phyloP scores from a whole-genome alignment of 2,888 invertebrate genomes.

The Opisthograptis luteolata region DNA sequence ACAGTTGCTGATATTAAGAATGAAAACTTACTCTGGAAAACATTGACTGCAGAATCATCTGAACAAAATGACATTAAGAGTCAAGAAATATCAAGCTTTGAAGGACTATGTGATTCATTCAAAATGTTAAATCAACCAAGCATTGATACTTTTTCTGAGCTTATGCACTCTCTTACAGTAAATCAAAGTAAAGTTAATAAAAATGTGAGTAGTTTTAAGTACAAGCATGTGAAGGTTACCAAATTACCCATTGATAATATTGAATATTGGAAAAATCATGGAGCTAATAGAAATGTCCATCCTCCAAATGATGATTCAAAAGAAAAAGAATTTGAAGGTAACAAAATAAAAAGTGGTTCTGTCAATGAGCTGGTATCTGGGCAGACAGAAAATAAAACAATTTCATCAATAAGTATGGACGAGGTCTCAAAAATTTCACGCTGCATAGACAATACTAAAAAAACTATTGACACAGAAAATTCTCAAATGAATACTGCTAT shows the following conservation, averaged over 20 bases:
- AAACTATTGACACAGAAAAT: too few species aligned
- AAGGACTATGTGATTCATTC: constrained; percentile 49
- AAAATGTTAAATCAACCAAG: constrained; percentile 31
- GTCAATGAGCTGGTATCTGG: not conserved
- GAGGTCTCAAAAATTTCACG: not conserved
- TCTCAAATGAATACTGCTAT: too few species aligned
- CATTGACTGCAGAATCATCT: constrained; percentile 35
- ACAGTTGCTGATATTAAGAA: constrained; percentile 6
- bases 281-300: not conserved
- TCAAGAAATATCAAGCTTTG: constrained; percentile 41
- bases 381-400: not conserved
- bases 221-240: constrained; percentile 22
- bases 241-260: constrained; percentile 1
- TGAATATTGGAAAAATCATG: not conserved
- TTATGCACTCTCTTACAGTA: constrained; percentile 50
- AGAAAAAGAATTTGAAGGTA: not conserved
- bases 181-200: constrained; percentile 27
- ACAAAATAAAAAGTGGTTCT: not conserved
- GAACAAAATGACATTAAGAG: constrained; percentile 13
- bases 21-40: constrained; percentile 47
- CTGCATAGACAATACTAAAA: too few species aligned
- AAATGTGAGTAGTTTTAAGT: constrained; percentile 9
- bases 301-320: not conserved
- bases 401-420: not conserved
- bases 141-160: constrained; percentile 56